These are phyloP conservation scores for Aricia agestis DNA, from an alignment of 1,140 invertebrate genomes.

Conservation along the genomic window DNA sequence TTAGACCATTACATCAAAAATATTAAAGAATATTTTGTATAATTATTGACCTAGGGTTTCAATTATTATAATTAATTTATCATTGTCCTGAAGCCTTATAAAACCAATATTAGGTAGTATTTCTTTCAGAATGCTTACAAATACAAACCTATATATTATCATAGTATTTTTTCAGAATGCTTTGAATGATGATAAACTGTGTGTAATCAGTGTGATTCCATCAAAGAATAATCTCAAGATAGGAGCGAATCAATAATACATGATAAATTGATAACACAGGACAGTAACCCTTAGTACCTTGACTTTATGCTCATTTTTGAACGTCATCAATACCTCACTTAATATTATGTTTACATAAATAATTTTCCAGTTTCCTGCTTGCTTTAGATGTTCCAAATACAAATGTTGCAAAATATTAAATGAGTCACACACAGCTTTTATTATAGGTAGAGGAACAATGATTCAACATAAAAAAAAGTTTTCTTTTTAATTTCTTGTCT, in stretches of 20 bases:
- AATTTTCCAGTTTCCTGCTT: background rate
- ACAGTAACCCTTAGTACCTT: background rate
- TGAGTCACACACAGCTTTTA: background rate
- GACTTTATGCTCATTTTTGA: background rate
- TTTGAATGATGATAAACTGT: too few species aligned
- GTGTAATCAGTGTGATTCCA: background rate
- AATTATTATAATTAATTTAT: too few species aligned
- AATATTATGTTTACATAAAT: background rate
- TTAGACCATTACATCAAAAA: too few species aligned
- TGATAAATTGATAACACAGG: slow-evolving; percentile 3
- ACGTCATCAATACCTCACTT: background rate
- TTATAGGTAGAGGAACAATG: background rate
- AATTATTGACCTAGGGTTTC: too few species aligned
- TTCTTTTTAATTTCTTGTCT: too few species aligned
- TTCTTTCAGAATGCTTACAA: too few species aligned
- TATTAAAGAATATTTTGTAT: too few species aligned
- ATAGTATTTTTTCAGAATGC: too few species aligned
- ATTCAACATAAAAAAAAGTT: too few species aligned
- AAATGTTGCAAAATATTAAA: background rate
- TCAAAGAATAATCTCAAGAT: background rate
- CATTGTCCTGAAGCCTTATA: too few species aligned
- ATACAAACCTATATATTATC: too few species aligned
- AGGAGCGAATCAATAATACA: background rate
- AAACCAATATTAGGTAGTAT: too few species aligned
- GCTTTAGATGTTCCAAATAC: background rate